Evolutionary conservation across 2,888 invertebrate species (phyloP).

Genomic region (Chironomus riparius): DNA sequence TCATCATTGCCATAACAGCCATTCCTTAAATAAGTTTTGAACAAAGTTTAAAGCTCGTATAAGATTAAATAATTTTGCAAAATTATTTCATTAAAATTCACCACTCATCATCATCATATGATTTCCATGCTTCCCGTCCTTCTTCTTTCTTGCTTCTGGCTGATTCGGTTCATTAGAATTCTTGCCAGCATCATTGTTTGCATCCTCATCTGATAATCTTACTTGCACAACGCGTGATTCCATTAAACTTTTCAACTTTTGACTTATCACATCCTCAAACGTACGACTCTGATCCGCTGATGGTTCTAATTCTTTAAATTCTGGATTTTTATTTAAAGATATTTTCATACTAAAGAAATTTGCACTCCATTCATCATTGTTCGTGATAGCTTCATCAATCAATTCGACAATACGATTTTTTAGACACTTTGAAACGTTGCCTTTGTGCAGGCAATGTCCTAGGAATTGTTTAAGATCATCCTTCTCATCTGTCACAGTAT

Average conservation of each 20-base stretch:
- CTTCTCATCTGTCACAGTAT: background rate
- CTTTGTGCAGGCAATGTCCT: slow-evolving; percentile 33
- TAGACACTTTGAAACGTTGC: slow-evolving; percentile 38
- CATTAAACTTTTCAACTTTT: slow-evolving; percentile 41
- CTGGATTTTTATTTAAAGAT: slow-evolving; percentile 33
- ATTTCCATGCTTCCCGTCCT: slow-evolving; percentile 42
- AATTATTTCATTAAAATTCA: background rate
- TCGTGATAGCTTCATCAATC: slow-evolving; percentile 42
- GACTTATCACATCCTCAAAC: slow-evolving; percentile 29
- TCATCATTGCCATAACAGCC: slow-evolving; percentile 53
- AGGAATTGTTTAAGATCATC: slow-evolving; percentile 5
- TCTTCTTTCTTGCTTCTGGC: slow-evolving; percentile 47
- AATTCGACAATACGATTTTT: slow-evolving; percentile 39
- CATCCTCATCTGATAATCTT: slow-evolving; percentile 36
- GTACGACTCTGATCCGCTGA: slow-evolving; percentile 35
- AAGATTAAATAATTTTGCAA: background rate
- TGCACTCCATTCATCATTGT: slow-evolving; percentile 38
- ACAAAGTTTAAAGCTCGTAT: background rate
- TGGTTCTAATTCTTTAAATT: slow-evolving; percentile 14
- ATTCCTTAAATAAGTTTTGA: slow-evolving; percentile 38
- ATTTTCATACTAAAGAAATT: slow-evolving; percentile 34
- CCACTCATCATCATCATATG: slow-evolving; percentile 49
- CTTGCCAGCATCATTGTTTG: background rate
- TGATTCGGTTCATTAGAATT: background rate
- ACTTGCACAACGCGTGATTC: slow-evolving; percentile 42